Evolutionary conservation across 1,140 invertebrate genomes (phyloP).

Genomic region (Artemia franciscana): DNA sequence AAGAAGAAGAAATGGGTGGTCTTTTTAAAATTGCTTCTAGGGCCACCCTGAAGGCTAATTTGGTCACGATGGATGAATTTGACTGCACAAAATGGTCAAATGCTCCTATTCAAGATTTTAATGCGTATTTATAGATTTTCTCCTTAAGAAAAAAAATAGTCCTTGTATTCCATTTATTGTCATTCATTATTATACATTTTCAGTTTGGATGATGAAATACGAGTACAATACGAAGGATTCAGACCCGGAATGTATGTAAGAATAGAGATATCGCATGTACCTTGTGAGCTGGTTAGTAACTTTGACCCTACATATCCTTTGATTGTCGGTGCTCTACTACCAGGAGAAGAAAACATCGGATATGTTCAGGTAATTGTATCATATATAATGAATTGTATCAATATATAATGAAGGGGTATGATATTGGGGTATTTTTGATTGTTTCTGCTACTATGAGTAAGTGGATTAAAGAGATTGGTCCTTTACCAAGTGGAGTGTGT

Average conservation of each 20-base stretch:
- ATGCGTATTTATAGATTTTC: too few species aligned
- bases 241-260: slow-evolving; percentile 86
- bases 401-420: too few species aligned
- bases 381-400: too few species aligned
- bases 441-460: too few species aligned
- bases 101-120: slow-evolving; percentile 35
- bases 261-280: slow-evolving; percentile 51
- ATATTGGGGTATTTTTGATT: too few species aligned
- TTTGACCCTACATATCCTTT: slow-evolving; percentile 83
- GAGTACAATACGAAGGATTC: slow-evolving; percentile 78
- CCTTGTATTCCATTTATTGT: too few species aligned
- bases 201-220: slow-evolving; percentile 59
- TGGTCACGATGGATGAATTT: slow-evolving; percentile 37
- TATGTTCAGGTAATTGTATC: slow-evolving; percentile 73
- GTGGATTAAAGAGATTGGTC: too few species aligned
- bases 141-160: too few species aligned
- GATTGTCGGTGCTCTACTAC: slow-evolving; percentile 71
- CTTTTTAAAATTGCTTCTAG: slow-evolving; percentile 45
- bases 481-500: too few species aligned
- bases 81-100: slow-evolving; percentile 40
- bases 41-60: slow-evolving; percentile 34
- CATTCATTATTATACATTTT: too few species aligned
- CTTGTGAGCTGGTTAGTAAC: slow-evolving; percentile 74
- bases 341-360: slow-evolving; percentile 81
- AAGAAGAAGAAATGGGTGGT: slow-evolving; percentile 37